Base-by-base conservation (phyloP, 1,140 invertebrate genomes). In the Adoxophyes honmai region DNA sequence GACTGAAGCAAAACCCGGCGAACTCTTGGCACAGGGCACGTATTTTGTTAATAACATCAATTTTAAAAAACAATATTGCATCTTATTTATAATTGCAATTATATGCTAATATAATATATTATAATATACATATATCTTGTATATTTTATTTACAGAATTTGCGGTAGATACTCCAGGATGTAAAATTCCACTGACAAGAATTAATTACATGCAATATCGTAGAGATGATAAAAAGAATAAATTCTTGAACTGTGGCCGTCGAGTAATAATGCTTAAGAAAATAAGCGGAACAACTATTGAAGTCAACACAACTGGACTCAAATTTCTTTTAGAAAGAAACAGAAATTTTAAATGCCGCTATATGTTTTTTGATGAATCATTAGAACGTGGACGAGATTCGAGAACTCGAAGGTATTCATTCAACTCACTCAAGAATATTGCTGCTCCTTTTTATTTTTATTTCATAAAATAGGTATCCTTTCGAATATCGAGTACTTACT, bases 131-230 rank as follows among this genome's bases (percentile, higher is more conserved):
- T n/a, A n/a, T n/a, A n/a, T n/a, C n/a, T n/a, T n/a, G n/a, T n/a
- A n/a, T n/a, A n/a, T n/a, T n/a, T 52, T 52, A 21, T 55, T 78
- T 77, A 52, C 60, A 81, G 82, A 28, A 38, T 42, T 66, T 33
- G 64, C 75, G 64, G 48, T 86, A 16, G 62, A 75, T 34, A 83
- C 81, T 3, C 62, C 69, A 4, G 80, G 76, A 9, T 87, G 84
- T 53, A 59, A 73, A 59, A 87, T 87, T 55, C 84, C 84, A 5
- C 4, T 80, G 21, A 44, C 62, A 34, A 56, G 72, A 52, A 57
- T 80, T 0, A 54, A 73, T 10, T 86, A 76, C 34, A 48, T 58
- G 53, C 59, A 69, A 51, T 48, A 73, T 51, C 18, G 48, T 1
- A 56, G 15, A 13, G 68, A 58, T 48, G 61, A 61, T 18, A 66